phyloP scores from a whole-genome alignment of 2,113 vertebrate species.

The Ia io region DNA sequence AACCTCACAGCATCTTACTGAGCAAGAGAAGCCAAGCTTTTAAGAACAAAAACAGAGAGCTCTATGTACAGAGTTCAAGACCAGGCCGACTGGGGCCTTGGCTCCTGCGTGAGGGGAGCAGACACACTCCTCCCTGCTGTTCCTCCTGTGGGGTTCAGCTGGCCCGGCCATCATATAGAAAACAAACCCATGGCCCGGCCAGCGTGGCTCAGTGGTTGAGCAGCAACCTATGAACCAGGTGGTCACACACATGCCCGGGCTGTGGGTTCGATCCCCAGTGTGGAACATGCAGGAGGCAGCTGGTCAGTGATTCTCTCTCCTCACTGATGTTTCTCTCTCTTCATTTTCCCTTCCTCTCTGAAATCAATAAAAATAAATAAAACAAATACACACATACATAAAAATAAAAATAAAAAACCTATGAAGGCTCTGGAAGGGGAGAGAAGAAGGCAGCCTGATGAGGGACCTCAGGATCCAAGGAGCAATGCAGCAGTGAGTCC shows the following conservation, averaged over 20 bases:
- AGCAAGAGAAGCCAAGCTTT: neutral
- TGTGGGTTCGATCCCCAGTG: no score
- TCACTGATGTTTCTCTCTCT: no score
- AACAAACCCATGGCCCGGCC: neutral
- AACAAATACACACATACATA: no score
- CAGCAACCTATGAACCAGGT: no score
- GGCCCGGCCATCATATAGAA: neutral
- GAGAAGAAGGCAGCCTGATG: neutral
- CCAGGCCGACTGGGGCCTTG: neutral
- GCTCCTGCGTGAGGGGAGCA: neutral
- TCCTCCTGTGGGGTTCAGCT: neutral
- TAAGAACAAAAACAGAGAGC: neutral
- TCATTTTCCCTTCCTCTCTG: no score
- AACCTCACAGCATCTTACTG: neutral
- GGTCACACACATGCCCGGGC: no score
- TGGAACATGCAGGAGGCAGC: no score
- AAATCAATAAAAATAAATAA: no score
- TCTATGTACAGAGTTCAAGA: neutral
- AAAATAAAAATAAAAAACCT: neutral
- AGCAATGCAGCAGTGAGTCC: neutral
- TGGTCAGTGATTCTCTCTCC: no score
- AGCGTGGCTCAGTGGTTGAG: no score
- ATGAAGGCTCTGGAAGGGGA: neutral
- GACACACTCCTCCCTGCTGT: neutral
- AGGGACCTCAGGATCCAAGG: neutral